Conservation (phyloP, 30 jellyfish, hydroid and myxozoan genomes). For the Pseudorhiza aurosa region DNA sequence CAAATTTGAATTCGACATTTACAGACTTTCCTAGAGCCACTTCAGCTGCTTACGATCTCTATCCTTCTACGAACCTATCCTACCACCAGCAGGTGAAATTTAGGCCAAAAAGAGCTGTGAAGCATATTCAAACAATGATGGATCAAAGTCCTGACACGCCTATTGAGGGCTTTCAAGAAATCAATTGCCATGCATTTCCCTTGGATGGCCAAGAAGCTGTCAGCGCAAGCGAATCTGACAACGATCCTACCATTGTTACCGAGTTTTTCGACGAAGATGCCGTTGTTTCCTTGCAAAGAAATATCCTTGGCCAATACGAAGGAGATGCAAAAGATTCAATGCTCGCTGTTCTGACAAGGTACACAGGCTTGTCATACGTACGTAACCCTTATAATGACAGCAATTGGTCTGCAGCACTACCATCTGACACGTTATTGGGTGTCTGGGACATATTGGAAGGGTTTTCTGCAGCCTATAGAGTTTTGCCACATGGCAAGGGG, state of each 20-base stretch:
- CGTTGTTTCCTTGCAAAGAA: background rate
- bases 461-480: background rate
- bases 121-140: background rate
- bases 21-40: too few species aligned
- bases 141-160: background rate
- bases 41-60: too few species aligned
- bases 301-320: conserved; percentile 17
- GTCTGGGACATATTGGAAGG: conserved; percentile 7
- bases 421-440: conserved; percentile 40
- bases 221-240: background rate
- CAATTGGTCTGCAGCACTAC: conserved; percentile 7
- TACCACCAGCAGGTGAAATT: background rate
- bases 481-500: conserved; percentile 51
- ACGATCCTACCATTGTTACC: background rate
- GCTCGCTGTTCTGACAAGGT: background rate
- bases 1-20: too few species aligned
- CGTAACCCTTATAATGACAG: conserved; percentile 16
- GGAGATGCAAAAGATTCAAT: conserved; percentile 10
- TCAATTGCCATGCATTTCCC: too few species aligned
- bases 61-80: too few species aligned
- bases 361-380: conserved; percentile 16
- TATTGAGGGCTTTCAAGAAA: background rate
- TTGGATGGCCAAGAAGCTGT: too few species aligned
- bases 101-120: background rate
- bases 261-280: background rate